Percentiles rank a stretch among this genome's conserved stretches.
phyloP scores from a whole-genome alignment of 92 coral and sea anemone genomes.

The Parazoanthus darwini region DNA sequence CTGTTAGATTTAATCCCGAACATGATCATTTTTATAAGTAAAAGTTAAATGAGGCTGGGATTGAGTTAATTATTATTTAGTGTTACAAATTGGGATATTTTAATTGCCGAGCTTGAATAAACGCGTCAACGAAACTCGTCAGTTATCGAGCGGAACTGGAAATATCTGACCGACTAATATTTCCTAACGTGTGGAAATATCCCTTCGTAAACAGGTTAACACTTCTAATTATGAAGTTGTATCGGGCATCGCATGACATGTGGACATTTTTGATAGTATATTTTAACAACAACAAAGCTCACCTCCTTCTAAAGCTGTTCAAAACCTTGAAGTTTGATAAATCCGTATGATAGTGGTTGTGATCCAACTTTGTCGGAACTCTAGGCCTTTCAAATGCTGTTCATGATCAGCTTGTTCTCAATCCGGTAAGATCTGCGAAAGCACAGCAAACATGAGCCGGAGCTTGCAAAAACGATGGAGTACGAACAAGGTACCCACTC shows the following conservation, averaged over 20 bases:
- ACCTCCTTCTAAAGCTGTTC: slow-evolving; percentile 5
- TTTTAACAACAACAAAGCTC: neutral
- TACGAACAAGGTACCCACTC: neutral
- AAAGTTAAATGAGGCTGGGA: neutral
- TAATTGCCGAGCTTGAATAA: neutral
- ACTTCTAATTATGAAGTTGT: neutral
- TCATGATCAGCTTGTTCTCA: neutral
- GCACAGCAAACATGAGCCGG: neutral
- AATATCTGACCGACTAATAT: neutral
- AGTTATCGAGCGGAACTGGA: neutral
- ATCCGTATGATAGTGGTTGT: neutral
- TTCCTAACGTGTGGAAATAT: neutral
- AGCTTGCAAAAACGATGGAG: neutral
- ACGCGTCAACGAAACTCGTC: neutral
- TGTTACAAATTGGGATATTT: neutral
- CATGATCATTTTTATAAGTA: neutral
- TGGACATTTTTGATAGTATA: no score
- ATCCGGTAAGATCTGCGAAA: slow-evolving; percentile 1
- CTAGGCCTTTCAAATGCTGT: neutral
- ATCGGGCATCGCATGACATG: neutral
- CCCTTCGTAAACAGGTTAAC: slow-evolving; percentile 2
- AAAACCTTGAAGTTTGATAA: neutral
- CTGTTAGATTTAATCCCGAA: neutral
- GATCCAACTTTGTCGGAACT: neutral
- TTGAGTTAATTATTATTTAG: neutral